Evolutionary conservation across 2,113 vertebrate species (phyloP).

Genomic region (Muntiacus reevesi): DNA sequence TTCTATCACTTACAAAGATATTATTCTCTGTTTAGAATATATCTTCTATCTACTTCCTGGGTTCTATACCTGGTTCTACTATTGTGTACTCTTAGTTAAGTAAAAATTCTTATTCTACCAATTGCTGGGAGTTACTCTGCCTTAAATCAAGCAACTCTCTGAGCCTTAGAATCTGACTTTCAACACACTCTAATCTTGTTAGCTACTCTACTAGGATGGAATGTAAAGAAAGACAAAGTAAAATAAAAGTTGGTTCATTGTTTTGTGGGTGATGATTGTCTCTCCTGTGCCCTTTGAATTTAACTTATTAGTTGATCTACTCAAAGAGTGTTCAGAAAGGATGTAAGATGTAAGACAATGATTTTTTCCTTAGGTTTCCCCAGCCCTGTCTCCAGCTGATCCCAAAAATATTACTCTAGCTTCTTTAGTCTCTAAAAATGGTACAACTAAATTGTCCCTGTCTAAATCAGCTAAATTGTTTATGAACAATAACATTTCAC

Average conservation of each 20-base stretch:
- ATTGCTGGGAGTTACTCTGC: background rate
- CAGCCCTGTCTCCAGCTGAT: background rate
- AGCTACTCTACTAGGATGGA: background rate
- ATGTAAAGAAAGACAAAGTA: background rate
- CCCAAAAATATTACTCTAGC: background rate
- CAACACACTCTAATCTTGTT: background rate
- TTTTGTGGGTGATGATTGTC: background rate
- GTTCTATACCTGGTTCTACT: background rate
- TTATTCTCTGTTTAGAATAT: background rate
- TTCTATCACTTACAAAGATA: background rate
- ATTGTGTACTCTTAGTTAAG: background rate
- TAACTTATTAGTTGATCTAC: background rate
- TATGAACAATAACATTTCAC: background rate
- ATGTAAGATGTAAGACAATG: background rate
- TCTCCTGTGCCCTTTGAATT: background rate
- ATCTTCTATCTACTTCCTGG: background rate
- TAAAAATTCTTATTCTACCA: background rate
- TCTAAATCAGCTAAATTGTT: background rate
- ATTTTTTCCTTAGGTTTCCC: background rate
- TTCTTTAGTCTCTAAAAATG: background rate
- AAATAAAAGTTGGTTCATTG: background rate
- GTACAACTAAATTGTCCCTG: background rate
- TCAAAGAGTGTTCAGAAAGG: background rate
- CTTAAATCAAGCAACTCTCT: background rate
- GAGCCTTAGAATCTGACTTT: background rate